Evolutionary conservation across 2,888 invertebrate genomes (phyloP), one percentile per base, ranked within the genome.

Genomic region (Pterostichus niger): DNA sequence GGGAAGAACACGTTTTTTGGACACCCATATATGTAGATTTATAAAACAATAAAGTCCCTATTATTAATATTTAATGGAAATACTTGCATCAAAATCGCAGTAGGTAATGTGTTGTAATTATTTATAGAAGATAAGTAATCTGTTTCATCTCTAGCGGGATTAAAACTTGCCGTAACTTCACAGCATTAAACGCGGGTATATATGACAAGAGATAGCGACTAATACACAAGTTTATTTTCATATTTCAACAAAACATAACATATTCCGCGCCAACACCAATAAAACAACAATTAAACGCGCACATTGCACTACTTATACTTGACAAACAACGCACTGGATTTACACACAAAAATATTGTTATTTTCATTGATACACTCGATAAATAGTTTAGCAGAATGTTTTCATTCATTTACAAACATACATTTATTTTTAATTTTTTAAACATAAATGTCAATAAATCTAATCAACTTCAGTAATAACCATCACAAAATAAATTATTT

Each of bases 81-180:
- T n/a, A 44, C 15, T 15, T 52, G 10, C 24, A 24, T 24, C 24
- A 3, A 24, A 24, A 24, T 24, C 24, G 24, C 15, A 35, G 15
- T 40, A 59, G 54, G 40, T 77, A 77, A 77, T 77, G 59, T 77
- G 77, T 77, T 77, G 77, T 77, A 77, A 77, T 77, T 56, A 77
- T 77, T 77, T 77, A 77, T 40, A 59, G 77, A 77, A 56, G 56
- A 35, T 40, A 24, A 24, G 59, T 77, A 77, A 77, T 77, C 77
- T 77, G 59, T 77, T 77, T 59, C 77, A 59, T 77, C 59, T 77
- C 77, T 40, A 35, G 35, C 40, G 77, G 77, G 77, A 77, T 56
- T 77, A 56, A 77, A 77, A 54, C 17, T 77, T 54, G 33, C 17
- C 56, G 40, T 56, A 77, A 54, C 40, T 56, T 54, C 15, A 10